Evolutionary conservation across 2,797 vertebrate species (phyloP), one percentile per base, ranked within the genome.

Genomic region (Megaceryle alcyon): DNA sequence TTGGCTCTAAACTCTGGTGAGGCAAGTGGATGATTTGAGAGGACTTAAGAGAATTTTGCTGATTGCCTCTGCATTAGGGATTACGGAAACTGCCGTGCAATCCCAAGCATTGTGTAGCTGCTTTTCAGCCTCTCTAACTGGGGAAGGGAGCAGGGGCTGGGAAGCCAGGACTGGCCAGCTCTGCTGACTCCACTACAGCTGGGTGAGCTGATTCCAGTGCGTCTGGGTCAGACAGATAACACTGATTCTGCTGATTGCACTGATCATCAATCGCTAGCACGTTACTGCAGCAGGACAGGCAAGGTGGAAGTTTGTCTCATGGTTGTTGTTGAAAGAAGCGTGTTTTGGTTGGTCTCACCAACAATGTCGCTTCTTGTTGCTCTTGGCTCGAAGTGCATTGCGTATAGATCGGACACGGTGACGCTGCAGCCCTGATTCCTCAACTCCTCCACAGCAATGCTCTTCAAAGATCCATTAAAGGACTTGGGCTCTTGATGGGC

Each of bases 401-500:
- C 97, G 1, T 99, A 99, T 11, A 99, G 94, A 81, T 99, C 99
- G 2, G 99, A 99, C 21, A 99, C 98, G 0, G 96, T 97, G 31
- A 99, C 98, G 0, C 39, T 87, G 82, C 97, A 99, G 83, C 98
- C 98, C 95, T 98, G 97, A 64, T 91, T 96, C 39, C 88, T 96
- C 69, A 99, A 25, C 14, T 97, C 97, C 7, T 98, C 97, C 41
- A 98, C 98, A 3, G 98, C 98, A 61, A 95, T 88, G 3, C 96
- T 95, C 98, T 98, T 98, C 78, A 98, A 95, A 10, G 98, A 98
- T 8, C 98, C 98, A 0, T 98, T 99, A 84, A 99, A 98, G 51
- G 99, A 99, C 21, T 78, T 96, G 41, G 97, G 91, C 65, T 98
- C 99, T 93, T 99, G 98, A 83, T 99, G 98, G 3, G 98, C 99